Percentiles rank a stretch among this genome's conserved stretches.
Evolutionary conservation across 2,888 invertebrate genomes (phyloP).

Genomic region (Drosophila leonis): DNA sequence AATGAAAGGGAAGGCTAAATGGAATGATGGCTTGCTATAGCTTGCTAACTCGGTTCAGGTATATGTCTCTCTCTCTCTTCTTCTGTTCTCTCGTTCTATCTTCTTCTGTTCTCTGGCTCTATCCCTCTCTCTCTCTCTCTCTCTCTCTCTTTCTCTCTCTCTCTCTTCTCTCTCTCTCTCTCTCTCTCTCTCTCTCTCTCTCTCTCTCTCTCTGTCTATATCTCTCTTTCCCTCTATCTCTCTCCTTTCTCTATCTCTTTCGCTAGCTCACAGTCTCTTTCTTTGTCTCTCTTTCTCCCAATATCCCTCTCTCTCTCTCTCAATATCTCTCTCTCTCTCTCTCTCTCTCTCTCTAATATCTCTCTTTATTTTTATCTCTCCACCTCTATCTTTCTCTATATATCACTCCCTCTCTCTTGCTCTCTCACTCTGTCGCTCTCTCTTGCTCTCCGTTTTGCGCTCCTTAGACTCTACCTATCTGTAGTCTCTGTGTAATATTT

Average conservation of each 20-base stretch:
- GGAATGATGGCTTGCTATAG: no score
- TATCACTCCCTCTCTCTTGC: neutral
- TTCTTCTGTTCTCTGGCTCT: no score
- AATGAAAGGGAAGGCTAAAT: no score
- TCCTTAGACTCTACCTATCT: neutral
- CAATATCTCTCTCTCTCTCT: neutral
- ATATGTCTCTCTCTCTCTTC: no score
- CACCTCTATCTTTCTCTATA: neutral
- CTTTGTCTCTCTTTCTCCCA: neutral
- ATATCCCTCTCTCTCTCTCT: neutral
- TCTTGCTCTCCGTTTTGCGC: neutral
- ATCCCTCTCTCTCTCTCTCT: no score
- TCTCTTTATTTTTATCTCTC: neutral
- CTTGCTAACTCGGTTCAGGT: no score
- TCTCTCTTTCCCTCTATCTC: neutral
- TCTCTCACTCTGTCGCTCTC: neutral
- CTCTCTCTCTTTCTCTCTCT: no score
- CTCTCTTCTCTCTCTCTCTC: neutral
- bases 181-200: neutral
- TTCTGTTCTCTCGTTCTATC: no score
- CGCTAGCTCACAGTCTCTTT: neutral
- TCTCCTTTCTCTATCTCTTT: neutral
- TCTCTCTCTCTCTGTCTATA: neutral
- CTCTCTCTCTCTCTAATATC: neutral
- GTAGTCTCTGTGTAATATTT: no score